phyloP scores from a whole-genome alignment of 2,797 vertebrate genomes.

The Enteromius thamalakanensis region DNA sequence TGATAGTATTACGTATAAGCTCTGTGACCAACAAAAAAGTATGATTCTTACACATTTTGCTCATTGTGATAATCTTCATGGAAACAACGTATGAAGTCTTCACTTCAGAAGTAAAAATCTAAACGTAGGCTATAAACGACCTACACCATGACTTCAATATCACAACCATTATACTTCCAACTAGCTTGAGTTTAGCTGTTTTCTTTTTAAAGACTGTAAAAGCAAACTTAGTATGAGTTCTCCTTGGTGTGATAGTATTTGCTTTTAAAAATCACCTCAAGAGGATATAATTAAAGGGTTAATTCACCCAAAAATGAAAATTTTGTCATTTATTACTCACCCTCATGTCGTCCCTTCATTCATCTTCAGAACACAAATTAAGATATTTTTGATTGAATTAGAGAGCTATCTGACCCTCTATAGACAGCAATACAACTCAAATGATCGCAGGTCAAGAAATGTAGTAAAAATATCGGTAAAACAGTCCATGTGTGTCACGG shows the following conservation, averaged over 20 bases:
- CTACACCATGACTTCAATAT: not conserved
- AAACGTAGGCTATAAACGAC: not conserved
- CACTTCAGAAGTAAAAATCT: not conserved
- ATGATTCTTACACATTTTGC: not conserved
- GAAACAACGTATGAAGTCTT: not conserved
- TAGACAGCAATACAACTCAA: too few relatives aligned
- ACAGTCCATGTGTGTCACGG: too few relatives aligned
- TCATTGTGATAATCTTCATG: not conserved
- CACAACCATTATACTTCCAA: not conserved
- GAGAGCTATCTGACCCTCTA: too few relatives aligned
- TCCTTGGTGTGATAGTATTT: too few relatives aligned
- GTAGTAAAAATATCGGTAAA: too few relatives aligned
- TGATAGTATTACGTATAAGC: not conserved
- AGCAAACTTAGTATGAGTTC: not conserved
- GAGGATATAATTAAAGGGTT: not conserved
- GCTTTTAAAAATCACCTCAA: not conserved
- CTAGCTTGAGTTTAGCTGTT: not conserved
- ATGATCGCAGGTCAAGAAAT: too few relatives aligned
- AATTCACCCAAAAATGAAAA: too few relatives aligned
- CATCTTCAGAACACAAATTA: too few relatives aligned
- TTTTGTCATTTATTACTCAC: too few relatives aligned
- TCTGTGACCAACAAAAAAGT: not conserved
- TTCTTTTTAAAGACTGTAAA: not conserved
- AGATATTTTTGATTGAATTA: too few relatives aligned
- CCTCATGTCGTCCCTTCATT: too few relatives aligned